Percentiles rank a stretch among this genome's conserved stretches.
phyloP scores from a whole-genome alignment of 2,888 invertebrate genomes.

The Noctua fimbriata region DNA sequence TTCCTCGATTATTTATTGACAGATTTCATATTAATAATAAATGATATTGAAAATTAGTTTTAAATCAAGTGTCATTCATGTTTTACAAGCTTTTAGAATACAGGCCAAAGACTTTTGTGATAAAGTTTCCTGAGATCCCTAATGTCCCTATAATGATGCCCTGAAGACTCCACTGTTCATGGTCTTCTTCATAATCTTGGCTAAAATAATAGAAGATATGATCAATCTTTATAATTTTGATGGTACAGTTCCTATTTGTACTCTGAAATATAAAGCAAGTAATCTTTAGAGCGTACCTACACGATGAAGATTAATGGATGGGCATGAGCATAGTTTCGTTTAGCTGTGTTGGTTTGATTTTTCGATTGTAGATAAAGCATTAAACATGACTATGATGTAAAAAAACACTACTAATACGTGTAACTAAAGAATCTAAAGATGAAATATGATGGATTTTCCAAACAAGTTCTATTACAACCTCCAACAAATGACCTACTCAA shows the following conservation, averaged over 20 bases:
- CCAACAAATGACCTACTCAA: constrained; percentile 64
- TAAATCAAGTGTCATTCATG: no score
- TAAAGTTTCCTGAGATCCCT: neutral
- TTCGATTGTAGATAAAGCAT: neutral
- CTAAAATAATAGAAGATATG: neutral
- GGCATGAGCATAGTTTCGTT: neutral
- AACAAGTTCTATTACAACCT: constrained; percentile 47
- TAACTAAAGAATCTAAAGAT: constrained; percentile 1
- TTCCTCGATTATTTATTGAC: neutral
- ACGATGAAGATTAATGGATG: no score
- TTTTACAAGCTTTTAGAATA: no score
- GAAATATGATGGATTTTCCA: constrained; percentile 30
- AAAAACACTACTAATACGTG: neutral
- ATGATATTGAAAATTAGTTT: neutral
- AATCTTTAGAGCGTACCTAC: no score
- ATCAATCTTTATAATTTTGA: no score
- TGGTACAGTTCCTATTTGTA: neutral
- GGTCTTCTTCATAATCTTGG: neutral
- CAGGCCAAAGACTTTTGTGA: neutral
- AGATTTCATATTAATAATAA: neutral
- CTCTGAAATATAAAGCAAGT: neutral
- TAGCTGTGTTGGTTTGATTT: neutral
- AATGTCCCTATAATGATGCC: no score
- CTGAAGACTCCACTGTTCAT: neutral
- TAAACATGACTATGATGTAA: neutral